Base-by-base conservation (phyloP, 2,797 vertebrate species). In the Micrastur ruficollis region DNA sequence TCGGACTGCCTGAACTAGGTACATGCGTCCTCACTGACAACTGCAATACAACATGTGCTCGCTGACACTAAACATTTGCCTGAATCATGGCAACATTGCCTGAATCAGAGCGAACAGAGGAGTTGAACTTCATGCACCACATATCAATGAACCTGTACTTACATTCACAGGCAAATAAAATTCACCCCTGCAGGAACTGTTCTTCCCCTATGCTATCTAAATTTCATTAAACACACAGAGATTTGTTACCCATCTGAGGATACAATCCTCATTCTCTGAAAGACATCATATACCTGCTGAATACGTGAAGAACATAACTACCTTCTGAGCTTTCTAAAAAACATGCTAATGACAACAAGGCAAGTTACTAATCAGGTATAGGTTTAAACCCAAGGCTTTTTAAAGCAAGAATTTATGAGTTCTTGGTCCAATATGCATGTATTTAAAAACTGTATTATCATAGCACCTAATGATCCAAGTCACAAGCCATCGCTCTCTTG, bases 261-360 rank as follows among this genome's bases (percentile, higher is more conserved):
- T 47, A 86, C 50, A 34, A 50, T 19, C 53, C 14, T 59, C 29
- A 53, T 52, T 62, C 38, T 49, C 70, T 76, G n/a, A 58, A 67
- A 81, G 53, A 27, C 21, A 59, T 34, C 22, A 11, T 19, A 12
- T 17, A 61, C 18, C 36, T 66, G 52, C 62, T 56, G 49, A 62
- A 79, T 40, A 31, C 0, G 0, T 25, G 27, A 81, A 46, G 40
- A 47, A 34, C 29, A 5, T 12, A 47, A 53, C 53, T 67, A 16
- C 32, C 29, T 49, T 47, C 27, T 31, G 12, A 55, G 61, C 46
- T 68, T 68, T 83, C 91, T 86, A 88, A 92, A 90, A 93, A 88
- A 46, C 12, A 61, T 23, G 36, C 82, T 92, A 89, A 86, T 53
- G 81, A 90, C 85, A 95, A 81, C 66, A 95, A 84, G 93, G 26